Base-by-base conservation (phyloP, 2,888 invertebrate genomes). In the Nineta flava region DNA sequence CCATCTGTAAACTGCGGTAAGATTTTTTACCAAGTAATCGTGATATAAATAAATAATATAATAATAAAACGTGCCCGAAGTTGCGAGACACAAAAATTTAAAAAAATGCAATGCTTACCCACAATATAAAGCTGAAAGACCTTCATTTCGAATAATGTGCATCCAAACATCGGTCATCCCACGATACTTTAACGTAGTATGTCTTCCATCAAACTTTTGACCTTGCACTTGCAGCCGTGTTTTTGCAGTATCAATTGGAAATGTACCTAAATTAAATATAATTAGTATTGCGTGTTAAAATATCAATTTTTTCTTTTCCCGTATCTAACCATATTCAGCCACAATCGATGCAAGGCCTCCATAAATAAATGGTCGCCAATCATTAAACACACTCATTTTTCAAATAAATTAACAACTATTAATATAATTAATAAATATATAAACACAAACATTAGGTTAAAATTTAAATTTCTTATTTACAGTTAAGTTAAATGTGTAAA, bases 191-290 rank as follows among this genome's bases (percentile, higher is more conserved):
- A 88, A 68, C 60, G 77, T 72, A 48, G 85, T 76, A 74, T 83
- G 77, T 52, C 77, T 77, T 56, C 78, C 73, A 65, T 87, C 87
- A 53, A 84, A 76, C 63, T 77, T 83, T 68, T 94, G 94, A 1
- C 94, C 95, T 69, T 95, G 95, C 61, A 95, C 79, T 72, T 95
- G 94, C 17, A 95, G 76, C 56, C 94, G 77, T 15, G 93, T 94
- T 71, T 95, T 95, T 17, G 93, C 87, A 31, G 92, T 90, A 67
- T 95, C 95, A 58, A 95, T 86, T n/a, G 94, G 94, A 71, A 94
- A 95, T 40, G 94, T 95, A 56, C 93, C 93, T 88, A 31, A 35
- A 44, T 12, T 17, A 47, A 19, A 35, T 17, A 26, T 40, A 17
- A 21, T 35, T 17, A 17, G 10, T 26, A 32, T 13, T 46, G 17